A percentile compares a stretch with the other conserved stretches of the same genome.
These are phyloP conservation scores for Acipenser transmontanus DNA, from an alignment of 2,797 vertebrate species.

Conservation along the genomic window DNA sequence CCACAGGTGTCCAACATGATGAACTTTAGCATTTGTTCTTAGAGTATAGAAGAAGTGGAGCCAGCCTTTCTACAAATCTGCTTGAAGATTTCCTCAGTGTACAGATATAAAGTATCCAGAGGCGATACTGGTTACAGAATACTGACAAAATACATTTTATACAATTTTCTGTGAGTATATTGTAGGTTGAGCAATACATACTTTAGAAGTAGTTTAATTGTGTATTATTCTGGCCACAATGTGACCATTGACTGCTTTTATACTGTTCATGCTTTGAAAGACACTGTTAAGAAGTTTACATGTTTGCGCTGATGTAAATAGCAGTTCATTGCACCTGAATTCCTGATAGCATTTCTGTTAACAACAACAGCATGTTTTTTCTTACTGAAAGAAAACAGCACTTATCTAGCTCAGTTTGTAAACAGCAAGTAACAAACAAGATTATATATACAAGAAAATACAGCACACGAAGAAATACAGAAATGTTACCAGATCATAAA, in stretches of 20 bases:
- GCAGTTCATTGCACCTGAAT: too few species aligned
- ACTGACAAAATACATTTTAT: too few species aligned
- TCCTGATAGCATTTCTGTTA: too few species aligned
- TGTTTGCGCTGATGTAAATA: too few species aligned
- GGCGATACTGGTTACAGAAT: slow-evolving; percentile 26
- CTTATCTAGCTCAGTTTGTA: too few species aligned
- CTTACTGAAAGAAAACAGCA: too few species aligned
- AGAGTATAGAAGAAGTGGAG: slow-evolving; percentile 29
- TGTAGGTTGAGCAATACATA: background rate
- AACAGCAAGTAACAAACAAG: too few species aligned
- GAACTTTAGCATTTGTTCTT: slow-evolving; percentile 73
- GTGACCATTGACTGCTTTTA: background rate
- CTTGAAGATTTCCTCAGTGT: slow-evolving; percentile 35
- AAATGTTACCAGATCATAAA: too few species aligned
- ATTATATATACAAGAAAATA: too few species aligned
- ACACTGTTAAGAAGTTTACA: background rate
- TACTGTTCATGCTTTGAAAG: background rate
- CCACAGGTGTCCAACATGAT: slow-evolving; percentile 65
- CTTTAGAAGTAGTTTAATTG: background rate
- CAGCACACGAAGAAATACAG: too few species aligned
- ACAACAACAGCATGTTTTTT: too few species aligned
- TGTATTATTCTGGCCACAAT: background rate
- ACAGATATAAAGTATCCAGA: slow-evolving; percentile 34
- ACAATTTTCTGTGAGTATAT: background rate
- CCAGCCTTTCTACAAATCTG: slow-evolving; percentile 42